phyloP scores from a whole-genome alignment of 2,113 vertebrate genomes.

The Polypterus bichir region DNA sequence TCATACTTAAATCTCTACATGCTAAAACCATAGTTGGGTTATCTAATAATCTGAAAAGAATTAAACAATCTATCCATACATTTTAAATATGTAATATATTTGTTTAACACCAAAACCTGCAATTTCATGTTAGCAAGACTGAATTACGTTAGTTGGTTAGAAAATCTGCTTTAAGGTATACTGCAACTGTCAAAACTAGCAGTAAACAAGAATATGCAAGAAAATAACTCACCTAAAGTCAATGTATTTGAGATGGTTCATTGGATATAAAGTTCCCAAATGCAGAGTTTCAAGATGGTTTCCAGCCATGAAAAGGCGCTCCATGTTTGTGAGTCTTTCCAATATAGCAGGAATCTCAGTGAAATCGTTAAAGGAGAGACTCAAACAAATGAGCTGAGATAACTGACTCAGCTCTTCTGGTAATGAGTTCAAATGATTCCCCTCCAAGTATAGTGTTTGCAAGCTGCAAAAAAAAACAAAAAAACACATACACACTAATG shows the following conservation, averaged over 20 bases:
- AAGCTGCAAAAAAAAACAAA: constrained; percentile 43
- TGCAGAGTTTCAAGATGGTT: constrained; percentile 66
- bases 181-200: background rate
- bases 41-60: too few species aligned
- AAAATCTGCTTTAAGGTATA: background rate
- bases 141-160: background rate
- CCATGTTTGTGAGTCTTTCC: constrained; percentile 60
- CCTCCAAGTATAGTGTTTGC: constrained; percentile 83
- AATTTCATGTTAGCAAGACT: background rate
- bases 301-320: constrained; percentile 79
- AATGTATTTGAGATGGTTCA: constrained; percentile 72
- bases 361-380: constrained; percentile 87
- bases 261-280: constrained; percentile 51
- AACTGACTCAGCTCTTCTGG: constrained; percentile 76
- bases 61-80: too few species aligned
- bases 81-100: too few species aligned
- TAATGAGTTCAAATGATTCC: constrained; percentile 70
- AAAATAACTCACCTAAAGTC: constrained; percentile 70
- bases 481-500: constrained; percentile 5
- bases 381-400: constrained; percentile 69
- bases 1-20: too few species aligned
- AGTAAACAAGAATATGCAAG: too few species aligned
- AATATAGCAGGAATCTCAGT: constrained; percentile 63
- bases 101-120: background rate
- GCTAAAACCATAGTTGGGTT: too few species aligned